Conservation (phyloP, 1,140 invertebrate species). For the Rhynchophorus ferrugineus region DNA sequence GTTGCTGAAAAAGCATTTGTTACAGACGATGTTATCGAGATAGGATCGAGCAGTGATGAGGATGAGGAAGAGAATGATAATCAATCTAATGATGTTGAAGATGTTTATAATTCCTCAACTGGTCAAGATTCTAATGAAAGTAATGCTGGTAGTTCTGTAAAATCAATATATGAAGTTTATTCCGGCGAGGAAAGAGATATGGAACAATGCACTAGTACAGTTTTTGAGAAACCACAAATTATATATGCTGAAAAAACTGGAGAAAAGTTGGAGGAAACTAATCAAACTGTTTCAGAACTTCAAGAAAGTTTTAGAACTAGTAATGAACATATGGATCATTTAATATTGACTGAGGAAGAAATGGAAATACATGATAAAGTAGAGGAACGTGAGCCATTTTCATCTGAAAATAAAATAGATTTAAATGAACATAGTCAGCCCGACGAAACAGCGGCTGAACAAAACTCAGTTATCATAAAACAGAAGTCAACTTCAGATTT, state of each 20-base stretch:
- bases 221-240: too few relatives aligned
- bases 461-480: too few relatives aligned
- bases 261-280: neutral
- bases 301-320: neutral
- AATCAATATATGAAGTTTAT: neutral
- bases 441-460: too few relatives aligned
- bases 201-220: too few relatives aligned
- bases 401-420: too few relatives aligned
- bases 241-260: neutral
- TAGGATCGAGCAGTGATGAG: constrained; percentile 20
- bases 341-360: neutral
- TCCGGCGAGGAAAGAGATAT: neutral
- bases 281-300: neutral
- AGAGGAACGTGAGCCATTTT: too few relatives aligned
- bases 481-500: neutral
- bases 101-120: neutral
- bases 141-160: neutral
- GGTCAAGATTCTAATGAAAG: neutral
- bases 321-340: neutral
- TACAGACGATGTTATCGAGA: constrained; percentile 13
- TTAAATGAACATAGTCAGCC: too few relatives aligned
- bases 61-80: constrained; percentile 8
- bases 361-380: neutral
- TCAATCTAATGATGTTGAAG: neutral
- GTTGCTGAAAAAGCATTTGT: constrained; percentile 6